Evolutionary conservation across 2,888 invertebrate species (phyloP).

Genomic region (Noctua comes): DNA sequence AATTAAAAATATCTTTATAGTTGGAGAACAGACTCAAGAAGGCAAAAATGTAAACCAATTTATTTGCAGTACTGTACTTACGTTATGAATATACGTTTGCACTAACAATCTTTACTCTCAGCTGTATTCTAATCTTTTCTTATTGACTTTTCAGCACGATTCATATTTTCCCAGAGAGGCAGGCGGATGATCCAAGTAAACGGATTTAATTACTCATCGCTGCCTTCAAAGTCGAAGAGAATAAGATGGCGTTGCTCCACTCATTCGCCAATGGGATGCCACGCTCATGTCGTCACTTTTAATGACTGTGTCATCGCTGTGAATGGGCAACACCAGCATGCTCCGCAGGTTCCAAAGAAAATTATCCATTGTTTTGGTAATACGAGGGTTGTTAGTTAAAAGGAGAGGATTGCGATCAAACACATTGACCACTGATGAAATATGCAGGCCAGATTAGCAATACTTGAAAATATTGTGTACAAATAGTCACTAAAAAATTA

Average conservation of each 20-base stretch:
- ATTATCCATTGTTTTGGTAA: constrained; percentile 1
- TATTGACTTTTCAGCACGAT: constrained; percentile 65
- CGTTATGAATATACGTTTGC: too few relatives aligned
- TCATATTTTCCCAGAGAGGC: constrained; percentile 70
- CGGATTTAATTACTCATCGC: constrained; percentile 70
- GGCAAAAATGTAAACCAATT: too few relatives aligned
- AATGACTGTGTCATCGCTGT: constrained; percentile 47
- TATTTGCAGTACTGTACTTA: too few relatives aligned
- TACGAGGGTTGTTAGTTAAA: not conserved
- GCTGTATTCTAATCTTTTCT: not conserved
- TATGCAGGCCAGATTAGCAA: not conserved
- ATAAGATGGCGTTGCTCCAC: constrained; percentile 74
- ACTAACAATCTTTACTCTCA: too few relatives aligned
- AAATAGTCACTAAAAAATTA: too few relatives aligned
- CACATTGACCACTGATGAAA: too few relatives aligned
- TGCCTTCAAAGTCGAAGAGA: constrained; percentile 41
- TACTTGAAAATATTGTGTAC: too few relatives aligned
- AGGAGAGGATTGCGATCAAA: not conserved
- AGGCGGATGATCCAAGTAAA: constrained; percentile 70
- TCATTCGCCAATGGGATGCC: constrained; percentile 69
- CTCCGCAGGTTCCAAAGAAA: constrained; percentile 5
- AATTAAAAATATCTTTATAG: too few relatives aligned
- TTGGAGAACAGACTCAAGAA: too few relatives aligned
- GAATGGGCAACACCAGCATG: constrained; percentile 44
- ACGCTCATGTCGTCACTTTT: constrained; percentile 68